These are phyloP conservation scores for Idaea biselata DNA, from an alignment of 2,888 invertebrate genomes.

Conservation along the genomic window DNA sequence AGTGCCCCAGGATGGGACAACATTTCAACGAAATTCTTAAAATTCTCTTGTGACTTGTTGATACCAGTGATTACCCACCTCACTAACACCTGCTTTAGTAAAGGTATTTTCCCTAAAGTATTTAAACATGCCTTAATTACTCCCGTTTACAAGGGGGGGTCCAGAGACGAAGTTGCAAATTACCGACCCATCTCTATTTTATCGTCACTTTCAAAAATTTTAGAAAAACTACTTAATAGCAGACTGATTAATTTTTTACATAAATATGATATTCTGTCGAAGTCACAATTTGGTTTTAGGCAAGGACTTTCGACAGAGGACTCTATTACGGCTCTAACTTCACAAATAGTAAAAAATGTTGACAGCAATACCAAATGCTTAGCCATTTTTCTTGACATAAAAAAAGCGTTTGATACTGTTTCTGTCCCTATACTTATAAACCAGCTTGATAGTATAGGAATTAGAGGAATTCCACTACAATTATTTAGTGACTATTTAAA, in stretches of 20 bases:
- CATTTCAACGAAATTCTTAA: background rate
- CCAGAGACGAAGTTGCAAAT: background rate
- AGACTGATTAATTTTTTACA: background rate
- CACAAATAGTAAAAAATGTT: background rate
- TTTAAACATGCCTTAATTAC: background rate
- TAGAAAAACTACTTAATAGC: background rate
- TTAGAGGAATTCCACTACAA: constrained; percentile 4
- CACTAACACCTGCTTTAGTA: background rate
- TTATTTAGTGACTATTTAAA: constrained; percentile 5
- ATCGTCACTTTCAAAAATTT: background rate
- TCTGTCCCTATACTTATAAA: constrained; percentile 2
- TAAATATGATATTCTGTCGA: background rate
- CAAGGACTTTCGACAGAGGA: background rate
- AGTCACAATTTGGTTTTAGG: background rate
- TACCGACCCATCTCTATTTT: too few relatives aligned
- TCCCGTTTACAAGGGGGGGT: background rate
- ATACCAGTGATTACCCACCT: background rate
- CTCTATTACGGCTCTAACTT: background rate
- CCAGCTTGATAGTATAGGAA: background rate
- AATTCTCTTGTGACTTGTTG: background rate
- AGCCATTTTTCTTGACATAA: background rate
- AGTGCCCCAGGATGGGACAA: background rate
- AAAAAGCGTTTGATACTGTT: background rate
- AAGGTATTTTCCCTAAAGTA: background rate
- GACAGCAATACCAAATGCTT: background rate